Percentiles rank a stretch among this genome's conserved stretches.
These are phyloP conservation scores for Penelope pileata DNA, from an alignment of 2,113 vertebrate species.

Conservation along the genomic window DNA sequence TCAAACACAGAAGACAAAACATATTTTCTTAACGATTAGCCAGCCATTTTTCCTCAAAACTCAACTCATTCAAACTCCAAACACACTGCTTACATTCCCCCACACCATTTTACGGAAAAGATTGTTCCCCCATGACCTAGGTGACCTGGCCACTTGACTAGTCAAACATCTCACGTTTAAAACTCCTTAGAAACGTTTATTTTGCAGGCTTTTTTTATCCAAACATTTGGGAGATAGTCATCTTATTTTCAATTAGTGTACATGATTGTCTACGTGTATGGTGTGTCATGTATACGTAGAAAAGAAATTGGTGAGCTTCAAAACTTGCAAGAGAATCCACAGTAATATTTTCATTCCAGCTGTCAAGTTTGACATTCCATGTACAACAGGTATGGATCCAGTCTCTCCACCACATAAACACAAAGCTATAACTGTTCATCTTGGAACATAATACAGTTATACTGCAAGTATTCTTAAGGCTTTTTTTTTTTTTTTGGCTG, in stretches of 20 bases:
- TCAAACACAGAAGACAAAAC: background rate
- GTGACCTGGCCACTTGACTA: background rate
- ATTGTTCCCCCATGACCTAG: background rate
- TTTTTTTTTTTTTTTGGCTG: background rate
- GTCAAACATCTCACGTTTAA: background rate
- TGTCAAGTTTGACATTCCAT: background rate
- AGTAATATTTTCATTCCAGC: background rate
- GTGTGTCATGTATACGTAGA: rapidly evolving
- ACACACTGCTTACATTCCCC: background rate
- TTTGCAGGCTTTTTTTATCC: background rate
- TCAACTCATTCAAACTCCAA: background rate
- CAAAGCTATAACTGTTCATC: background rate
- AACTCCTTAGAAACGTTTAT: background rate
- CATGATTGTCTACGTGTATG: background rate
- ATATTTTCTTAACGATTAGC: background rate
- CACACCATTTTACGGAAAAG: background rate
- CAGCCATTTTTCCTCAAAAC: background rate
- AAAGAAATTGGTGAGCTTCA: background rate
- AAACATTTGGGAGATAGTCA: background rate
- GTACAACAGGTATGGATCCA: background rate
- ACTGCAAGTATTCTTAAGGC: background rate
- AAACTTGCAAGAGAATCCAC: background rate
- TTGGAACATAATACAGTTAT: background rate
- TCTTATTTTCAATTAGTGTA: background rate
- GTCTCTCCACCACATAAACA: background rate